phyloP scores from a whole-genome alignment of 1,140 invertebrate species.

The Pararge aegeria region DNA sequence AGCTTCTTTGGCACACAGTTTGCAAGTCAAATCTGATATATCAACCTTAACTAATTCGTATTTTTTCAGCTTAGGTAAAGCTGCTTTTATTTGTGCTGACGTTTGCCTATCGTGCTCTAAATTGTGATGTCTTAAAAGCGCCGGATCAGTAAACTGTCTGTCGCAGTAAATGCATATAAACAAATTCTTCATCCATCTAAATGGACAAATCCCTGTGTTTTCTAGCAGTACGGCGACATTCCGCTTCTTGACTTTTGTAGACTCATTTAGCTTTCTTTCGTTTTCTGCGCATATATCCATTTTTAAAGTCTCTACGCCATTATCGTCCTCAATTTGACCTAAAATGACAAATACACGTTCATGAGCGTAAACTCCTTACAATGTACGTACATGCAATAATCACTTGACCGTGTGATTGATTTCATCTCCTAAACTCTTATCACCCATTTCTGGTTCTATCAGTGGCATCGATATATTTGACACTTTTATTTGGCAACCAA shows the following conservation, averaged over 20 bases:
- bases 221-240: constrained; percentile 54
- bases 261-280: constrained; percentile 38
- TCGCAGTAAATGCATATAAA: constrained; percentile 67
- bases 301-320: constrained; percentile 17
- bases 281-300: constrained; percentile 35
- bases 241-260: constrained; percentile 45
- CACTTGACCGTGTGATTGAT: neutral
- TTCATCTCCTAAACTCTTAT: neutral
- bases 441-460: too few species aligned
- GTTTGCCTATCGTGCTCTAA: constrained; percentile 39
- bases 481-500: too few species aligned
- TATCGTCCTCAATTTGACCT: constrained; percentile 48
- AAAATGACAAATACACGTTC: constrained; percentile 61
- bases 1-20: constrained; percentile 45
- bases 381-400: constrained; percentile 26
- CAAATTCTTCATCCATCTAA: constrained; percentile 66
- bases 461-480: too few species aligned
- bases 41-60: constrained; percentile 66
- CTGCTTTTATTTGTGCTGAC: constrained; percentile 38
- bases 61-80: constrained; percentile 54
- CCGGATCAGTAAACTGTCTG: constrained; percentile 49
- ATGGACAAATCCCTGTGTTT: constrained; percentile 58
- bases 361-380: constrained; percentile 31
- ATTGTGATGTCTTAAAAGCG: constrained; percentile 43
- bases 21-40: constrained; percentile 54